These are phyloP conservation scores for Enteromius argenteus DNA, from an alignment of 2,797 vertebrate genomes.

Conservation along the genomic window DNA sequence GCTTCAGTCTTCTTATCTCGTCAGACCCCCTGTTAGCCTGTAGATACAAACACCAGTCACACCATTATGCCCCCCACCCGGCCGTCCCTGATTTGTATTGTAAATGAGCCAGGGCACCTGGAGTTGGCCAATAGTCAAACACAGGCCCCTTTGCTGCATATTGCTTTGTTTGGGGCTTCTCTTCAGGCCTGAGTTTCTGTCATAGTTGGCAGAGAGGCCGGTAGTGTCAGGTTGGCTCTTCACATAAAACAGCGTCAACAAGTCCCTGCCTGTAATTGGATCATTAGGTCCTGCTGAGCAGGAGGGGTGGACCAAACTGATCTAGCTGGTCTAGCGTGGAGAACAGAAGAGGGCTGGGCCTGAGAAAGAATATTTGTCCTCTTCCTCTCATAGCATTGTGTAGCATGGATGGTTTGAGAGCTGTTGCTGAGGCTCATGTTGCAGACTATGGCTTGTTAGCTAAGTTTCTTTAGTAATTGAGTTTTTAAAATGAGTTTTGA, in stretches of 20 bases:
- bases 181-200: constrained; percentile 61
- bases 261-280: constrained; percentile 80
- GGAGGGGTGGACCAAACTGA: constrained; percentile 65
- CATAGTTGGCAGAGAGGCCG: constrained; percentile 57
- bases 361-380: constrained; percentile 47
- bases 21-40: constrained; percentile 35
- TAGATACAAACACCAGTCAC: constrained; percentile 35
- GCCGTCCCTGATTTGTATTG: constrained; percentile 79
- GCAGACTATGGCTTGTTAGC: constrained; percentile 23
- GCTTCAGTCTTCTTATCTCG: constrained; percentile 41
- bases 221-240: constrained; percentile 70
- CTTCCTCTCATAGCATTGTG: constrained; percentile 43
- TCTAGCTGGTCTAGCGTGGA: constrained; percentile 58
- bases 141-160: constrained; percentile 43
- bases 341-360: constrained; percentile 64
- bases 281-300: constrained; percentile 73
- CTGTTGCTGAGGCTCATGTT: constrained; percentile 36
- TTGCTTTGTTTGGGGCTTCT: constrained; percentile 57
- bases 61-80: constrained; percentile 28
- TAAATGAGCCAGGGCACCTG: constrained; percentile 74
- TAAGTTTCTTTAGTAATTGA: background rate
- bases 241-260: constrained; percentile 75
- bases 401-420: constrained; percentile 20
- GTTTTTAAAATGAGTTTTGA: constrained; percentile 12
- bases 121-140: constrained; percentile 54